Evolutionary conservation across 2,888 invertebrate genomes (phyloP), one percentile per base, ranked within the genome.

Genomic region (Lingula anatina): DNA sequence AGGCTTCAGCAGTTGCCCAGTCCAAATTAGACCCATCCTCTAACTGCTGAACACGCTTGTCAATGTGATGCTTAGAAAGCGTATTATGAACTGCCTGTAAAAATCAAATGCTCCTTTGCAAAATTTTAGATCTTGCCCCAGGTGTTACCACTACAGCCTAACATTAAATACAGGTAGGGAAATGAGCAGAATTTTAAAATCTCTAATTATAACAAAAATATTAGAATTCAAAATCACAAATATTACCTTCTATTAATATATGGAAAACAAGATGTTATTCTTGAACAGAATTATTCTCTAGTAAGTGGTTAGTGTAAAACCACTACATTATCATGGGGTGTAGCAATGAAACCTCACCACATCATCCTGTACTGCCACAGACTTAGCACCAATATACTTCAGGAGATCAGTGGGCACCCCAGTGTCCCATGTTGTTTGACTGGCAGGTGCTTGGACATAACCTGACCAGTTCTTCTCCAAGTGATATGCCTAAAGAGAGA

Each of bases 1-100:
- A 70, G 1, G 94, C 86, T 78, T 99, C 99, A 0, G 93, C 94
- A 0, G 94, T 93, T 0, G 94, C 86, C 97, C 97, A 99, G 77
- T 99, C 96, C 50, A 99, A 79, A 46, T 83, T 83, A 1, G 57
- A 65, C 2, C 86, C 90, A 46, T 84, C 83, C 1, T 81, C 73
- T 37, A 93, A 70, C 78, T 84, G 89, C 36, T 83, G 81, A 7
- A 88, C 64, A 28, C 95, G 83, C 47, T 84, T 64, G 7, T 76
- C 74, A 31, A 79, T 64, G 56, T 80, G 80, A 20, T 71, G 76
- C 78, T 92, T 95, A 42, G 84, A 75, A 44, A 97, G 80, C 73
- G 91, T 91, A 0, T 89, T 86, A 78, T 97, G 96, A 35, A 94
- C 57, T 46, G 56, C 60, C 71, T 72, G 54, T 2, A 56, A 53